Base-by-base conservation (phyloP, 2,797 vertebrate species). In the Chiroxiphia lanceolata region DNA sequence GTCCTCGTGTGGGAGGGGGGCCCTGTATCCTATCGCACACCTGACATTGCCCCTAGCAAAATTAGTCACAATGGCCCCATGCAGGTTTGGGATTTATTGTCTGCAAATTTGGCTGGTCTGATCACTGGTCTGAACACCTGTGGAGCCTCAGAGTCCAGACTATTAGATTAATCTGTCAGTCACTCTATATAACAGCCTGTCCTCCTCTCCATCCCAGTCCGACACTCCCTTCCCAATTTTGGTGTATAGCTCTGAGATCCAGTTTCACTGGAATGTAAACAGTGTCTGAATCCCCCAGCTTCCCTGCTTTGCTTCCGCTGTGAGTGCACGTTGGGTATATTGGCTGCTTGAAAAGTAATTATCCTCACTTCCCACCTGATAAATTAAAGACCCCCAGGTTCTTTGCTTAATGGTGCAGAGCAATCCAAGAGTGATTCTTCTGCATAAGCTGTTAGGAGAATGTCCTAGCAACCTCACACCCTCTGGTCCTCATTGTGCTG, bases 151-250 rank as follows among this genome's bases (percentile, higher is more conserved):
- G 83, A 96, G 90, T 94, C 91, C 88, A 95, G 94, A 89, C 94
- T 90, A 95, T 85, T 95, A 96, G 93, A 97, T 97, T 96, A 97
- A 97, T 89, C 94, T 96, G 94, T 96, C 96, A 96, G 91, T 97
- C 94, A 96, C 92, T 94, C 68, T 90, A 79, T 95, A 95, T 94
- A 96, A 91, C 92, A 96, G 91, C 83, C 87, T 89, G 95, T 95
- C 93, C 90, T 96, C 89, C 91, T 94, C 82, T 93, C 94, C 69
- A 92, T 90, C 90, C 91, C 6, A 10, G 51, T 85, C 82, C 1
- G 50, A 80, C 90, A 86, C 94, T 94, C 92, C 92, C 91, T 88
- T 93, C 83, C 89, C 89, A 85, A 65, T 77, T 85, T 94, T 64
- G 65, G 84, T 89, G 75, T 63, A 26, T 10, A 80, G 77, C 83